A percentile compares a stretch with the other conserved stretches of the same genome.
Conservation (phyloP, 2,888 invertebrate species). For the Gastrophysa polygoni region DNA sequence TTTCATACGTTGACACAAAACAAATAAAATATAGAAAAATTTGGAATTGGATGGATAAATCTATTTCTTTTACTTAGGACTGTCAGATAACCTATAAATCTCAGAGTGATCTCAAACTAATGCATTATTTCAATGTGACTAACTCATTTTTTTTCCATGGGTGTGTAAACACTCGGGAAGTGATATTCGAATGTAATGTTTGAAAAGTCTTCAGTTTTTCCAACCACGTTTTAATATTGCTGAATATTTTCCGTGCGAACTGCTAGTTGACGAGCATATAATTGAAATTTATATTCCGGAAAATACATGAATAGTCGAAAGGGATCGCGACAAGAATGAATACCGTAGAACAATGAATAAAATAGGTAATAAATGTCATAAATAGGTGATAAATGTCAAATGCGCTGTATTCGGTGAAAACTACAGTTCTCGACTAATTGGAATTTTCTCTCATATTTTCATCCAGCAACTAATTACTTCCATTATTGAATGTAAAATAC, state of each 20-base stretch:
- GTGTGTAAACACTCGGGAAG: too few species aligned
- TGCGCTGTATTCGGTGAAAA: not conserved
- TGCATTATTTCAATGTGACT: too few species aligned
- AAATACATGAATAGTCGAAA: not conserved
- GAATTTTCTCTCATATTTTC: not conserved
- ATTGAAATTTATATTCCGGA: not conserved
- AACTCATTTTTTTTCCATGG: too few species aligned
- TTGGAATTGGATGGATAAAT: too few species aligned
- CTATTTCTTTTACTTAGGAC: too few species aligned
- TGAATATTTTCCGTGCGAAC: not conserved
- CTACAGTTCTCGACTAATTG: not conserved
- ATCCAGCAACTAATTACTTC: not conserved
- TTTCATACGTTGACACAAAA: too few species aligned
- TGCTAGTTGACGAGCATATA: not conserved
- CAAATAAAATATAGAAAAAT: too few species aligned
- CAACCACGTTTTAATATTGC: not conserved
- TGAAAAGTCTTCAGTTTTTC: not conserved
- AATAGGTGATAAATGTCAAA: not conserved
- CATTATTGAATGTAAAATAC: not conserved
- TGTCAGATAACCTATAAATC: too few species aligned
- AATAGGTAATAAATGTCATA: not conserved
- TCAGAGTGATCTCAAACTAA: too few species aligned
- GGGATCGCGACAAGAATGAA: not conserved
- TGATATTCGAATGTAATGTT: not conserved
- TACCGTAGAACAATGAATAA: not conserved